Percentiles rank a stretch among this genome's conserved stretches.
Conservation (phyloP, 2,888 invertebrate species). For the Trichogramma evanescens region DNA sequence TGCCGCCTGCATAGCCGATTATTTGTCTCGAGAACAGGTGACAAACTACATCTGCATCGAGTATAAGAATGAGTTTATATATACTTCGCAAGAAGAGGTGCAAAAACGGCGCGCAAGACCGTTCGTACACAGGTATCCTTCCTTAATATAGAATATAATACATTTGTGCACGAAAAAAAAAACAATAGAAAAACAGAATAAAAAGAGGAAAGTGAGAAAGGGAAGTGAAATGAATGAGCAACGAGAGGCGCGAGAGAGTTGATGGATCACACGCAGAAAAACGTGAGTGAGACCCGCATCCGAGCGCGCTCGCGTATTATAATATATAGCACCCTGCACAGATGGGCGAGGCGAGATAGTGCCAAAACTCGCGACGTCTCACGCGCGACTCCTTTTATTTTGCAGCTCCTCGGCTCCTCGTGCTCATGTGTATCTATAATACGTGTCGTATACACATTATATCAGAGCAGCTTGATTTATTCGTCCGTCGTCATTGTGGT, state of each 20-base stretch:
- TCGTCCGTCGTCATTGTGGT: no score
- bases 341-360: conserved; percentile 24
- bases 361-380: conserved; percentile 29
- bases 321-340: not conserved
- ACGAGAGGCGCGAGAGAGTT: conserved; percentile 3
- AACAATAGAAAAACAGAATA: not conserved
- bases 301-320: not conserved
- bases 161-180: not conserved
- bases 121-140: not conserved
- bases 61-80: no score
- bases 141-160: no score
- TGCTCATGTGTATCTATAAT: no score
- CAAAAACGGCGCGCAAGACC: not conserved
- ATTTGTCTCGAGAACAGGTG: no score
- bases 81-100: not conserved
- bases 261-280: conserved; percentile 15
- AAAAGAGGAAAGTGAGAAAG: not conserved
- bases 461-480: no score
- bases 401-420: no score
- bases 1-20: no score
- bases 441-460: no score
- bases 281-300: not conserved
- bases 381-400: conserved; percentile 25
- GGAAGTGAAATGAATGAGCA: not conserved
- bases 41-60: no score